phyloP scores from a whole-genome alignment of 2,113 vertebrate genomes.

The Rhinoptilus africanus region DNA sequence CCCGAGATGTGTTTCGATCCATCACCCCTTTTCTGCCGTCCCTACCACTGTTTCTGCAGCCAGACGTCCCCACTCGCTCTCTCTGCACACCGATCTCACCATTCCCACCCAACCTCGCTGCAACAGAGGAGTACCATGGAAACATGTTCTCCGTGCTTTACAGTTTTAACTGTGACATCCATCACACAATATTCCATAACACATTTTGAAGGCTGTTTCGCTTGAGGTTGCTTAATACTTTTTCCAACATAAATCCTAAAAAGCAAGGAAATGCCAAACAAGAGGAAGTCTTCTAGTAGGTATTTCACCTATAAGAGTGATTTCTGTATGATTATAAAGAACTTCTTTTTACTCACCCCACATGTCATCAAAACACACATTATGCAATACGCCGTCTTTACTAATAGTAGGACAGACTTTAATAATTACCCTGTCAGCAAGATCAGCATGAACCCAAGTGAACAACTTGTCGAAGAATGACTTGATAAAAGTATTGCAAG shows the following conservation, averaged over 20 bases:
- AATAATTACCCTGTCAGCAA: background rate
- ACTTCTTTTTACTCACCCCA: background rate
- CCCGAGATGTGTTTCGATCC: background rate
- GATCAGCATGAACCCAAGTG: background rate
- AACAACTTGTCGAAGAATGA: background rate
- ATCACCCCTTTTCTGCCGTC: background rate
- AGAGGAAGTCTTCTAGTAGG: background rate
- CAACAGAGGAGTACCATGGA: background rate
- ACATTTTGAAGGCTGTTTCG: background rate
- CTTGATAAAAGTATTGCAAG: background rate
- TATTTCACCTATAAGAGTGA: background rate
- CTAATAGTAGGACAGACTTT: background rate
- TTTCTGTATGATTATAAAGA: background rate
- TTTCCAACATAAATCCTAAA: background rate
- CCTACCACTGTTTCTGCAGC: background rate
- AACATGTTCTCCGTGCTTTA: accelerated
- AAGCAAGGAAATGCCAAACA: background rate
- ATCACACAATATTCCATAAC: background rate
- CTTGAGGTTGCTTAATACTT: background rate
- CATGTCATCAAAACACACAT: background rate
- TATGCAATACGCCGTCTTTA: background rate
- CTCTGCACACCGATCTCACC: background rate
- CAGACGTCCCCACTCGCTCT: background rate
- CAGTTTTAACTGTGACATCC: background rate
- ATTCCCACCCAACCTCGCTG: background rate